Evolutionary conservation across 1,140 invertebrate species (phyloP).

Genomic region (Formica selysi): DNA sequence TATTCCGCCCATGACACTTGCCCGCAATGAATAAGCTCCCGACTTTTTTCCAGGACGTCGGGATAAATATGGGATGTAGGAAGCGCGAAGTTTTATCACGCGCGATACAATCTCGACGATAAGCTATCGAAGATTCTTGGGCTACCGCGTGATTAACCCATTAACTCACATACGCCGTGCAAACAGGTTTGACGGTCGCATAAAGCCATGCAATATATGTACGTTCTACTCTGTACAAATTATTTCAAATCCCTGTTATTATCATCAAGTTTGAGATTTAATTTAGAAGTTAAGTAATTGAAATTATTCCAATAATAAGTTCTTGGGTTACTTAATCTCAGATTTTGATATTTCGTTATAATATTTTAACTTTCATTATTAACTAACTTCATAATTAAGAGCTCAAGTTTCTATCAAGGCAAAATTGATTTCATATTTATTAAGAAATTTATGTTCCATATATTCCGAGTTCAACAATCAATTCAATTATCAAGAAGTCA

Average conservation of each 20-base stretch:
- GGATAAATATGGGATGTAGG: constrained; percentile 17
- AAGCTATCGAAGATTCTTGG: neutral
- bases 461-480: neutral
- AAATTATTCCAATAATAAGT: constrained; percentile 15
- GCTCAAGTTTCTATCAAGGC: neutral
- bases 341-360: constrained; percentile 36
- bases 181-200: constrained; percentile 24
- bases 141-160: constrained; percentile 8
- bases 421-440: neutral
- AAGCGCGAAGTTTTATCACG: constrained; percentile 15
- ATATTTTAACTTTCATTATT: constrained; percentile 31
- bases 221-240: neutral
- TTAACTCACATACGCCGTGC: constrained; percentile 1
- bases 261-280: neutral
- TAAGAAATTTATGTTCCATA: neutral
- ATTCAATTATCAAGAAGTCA: neutral
- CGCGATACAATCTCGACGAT: constrained; percentile 32
- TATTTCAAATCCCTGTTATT: constrained; percentile 15
- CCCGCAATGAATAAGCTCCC: constrained; percentile 53
- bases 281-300: neutral
- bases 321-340: constrained; percentile 5
- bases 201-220: neutral
- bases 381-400: constrained; percentile 49
- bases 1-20: constrained; percentile 45
- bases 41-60: neutral